phyloP scores from a whole-genome alignment of 2,888 invertebrate genomes.

The Temnothorax unifasciatus region DNA sequence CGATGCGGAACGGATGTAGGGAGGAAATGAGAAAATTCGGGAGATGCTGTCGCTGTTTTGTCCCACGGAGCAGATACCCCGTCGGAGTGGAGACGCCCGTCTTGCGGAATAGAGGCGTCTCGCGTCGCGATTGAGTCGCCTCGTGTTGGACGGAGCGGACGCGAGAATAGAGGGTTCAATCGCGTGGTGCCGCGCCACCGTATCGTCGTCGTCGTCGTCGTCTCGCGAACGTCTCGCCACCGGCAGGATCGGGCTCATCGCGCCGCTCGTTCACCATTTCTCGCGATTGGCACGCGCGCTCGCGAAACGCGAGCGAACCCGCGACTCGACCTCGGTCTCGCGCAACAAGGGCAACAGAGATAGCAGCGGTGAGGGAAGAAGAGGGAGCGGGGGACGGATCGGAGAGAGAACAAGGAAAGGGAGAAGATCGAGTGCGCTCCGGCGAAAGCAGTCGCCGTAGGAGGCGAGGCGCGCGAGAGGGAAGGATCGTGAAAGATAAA shows the following conservation, averaged over 20 bases:
- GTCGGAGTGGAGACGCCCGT: background rate
- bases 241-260: slow-evolving; percentile 50
- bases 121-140: slow-evolving; percentile 45
- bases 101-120: background rate
- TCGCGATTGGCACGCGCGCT: slow-evolving; percentile 76
- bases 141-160: background rate
- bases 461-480: slow-evolving; percentile 30
- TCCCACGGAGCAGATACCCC: background rate
- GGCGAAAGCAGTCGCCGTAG: slow-evolving; percentile 56
- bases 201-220: slow-evolving; percentile 27
- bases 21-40: slow-evolving; percentile 8
- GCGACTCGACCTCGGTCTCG: slow-evolving; percentile 49
- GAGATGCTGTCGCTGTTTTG: background rate
- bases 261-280: slow-evolving; percentile 50
- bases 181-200: background rate
- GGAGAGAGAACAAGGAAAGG: slow-evolving; percentile 56
- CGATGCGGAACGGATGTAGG: background rate
- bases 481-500: slow-evolving; percentile 26
- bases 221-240: slow-evolving; percentile 32
- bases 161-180: slow-evolving; percentile 15
- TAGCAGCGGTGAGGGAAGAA: background rate
- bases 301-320: slow-evolving; percentile 52
- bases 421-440: slow-evolving; percentile 54
- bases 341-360: slow-evolving; percentile 37
- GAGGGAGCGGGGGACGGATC: slow-evolving; percentile 7